Evolutionary conservation across 2,113 vertebrate species (phyloP).

Genomic region (Pseudopodoces humilis): DNA sequence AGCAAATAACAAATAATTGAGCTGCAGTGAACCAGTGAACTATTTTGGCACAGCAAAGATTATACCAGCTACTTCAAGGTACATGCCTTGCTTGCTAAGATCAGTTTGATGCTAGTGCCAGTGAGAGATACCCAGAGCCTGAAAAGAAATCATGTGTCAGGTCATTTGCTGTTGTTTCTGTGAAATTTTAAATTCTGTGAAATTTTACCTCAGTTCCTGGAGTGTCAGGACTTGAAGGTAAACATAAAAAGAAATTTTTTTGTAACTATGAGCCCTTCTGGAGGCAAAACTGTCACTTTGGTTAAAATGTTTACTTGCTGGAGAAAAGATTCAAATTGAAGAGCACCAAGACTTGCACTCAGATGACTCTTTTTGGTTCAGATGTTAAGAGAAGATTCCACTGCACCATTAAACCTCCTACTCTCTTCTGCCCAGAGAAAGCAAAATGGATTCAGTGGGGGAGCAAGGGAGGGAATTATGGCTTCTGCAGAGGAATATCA

Average conservation of each 20-base stretch:
- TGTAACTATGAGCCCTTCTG: neutral
- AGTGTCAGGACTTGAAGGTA: neutral
- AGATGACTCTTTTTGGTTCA: neutral
- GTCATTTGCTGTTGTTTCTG: neutral
- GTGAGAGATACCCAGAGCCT: neutral
- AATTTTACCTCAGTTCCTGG: neutral
- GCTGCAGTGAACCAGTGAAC: neutral
- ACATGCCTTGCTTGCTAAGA: neutral
- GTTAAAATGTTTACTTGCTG: neutral
- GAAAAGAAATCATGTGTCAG: neutral
- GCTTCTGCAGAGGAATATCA: neutral
- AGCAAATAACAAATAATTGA: neutral
- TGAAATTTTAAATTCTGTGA: too few species aligned
- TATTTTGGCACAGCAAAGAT: neutral
- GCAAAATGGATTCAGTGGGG: neutral
- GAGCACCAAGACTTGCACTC: neutral
- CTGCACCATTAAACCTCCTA: neutral
- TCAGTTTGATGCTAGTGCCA: neutral
- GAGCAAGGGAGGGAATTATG: neutral
- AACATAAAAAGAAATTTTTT: neutral
- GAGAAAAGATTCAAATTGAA: neutral
- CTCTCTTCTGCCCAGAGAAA: neutral
- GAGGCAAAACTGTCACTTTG: neutral
- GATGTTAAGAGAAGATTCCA: neutral
- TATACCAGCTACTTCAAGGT: neutral